Evolutionary conservation across 2,888 invertebrate genomes (phyloP), one percentile per base, ranked within the genome.

Genomic region (Tineola bisselliella): DNA sequence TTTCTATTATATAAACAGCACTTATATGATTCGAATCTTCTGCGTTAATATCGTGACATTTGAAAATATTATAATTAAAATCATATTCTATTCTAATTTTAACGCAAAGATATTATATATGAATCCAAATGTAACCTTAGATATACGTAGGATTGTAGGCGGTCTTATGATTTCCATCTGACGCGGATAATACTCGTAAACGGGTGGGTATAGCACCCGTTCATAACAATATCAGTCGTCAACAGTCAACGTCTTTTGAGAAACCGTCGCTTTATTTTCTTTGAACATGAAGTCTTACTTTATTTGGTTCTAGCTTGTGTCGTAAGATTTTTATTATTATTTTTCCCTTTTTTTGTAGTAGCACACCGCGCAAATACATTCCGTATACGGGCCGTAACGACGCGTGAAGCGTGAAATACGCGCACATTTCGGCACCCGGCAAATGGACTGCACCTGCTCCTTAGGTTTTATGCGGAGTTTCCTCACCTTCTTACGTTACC

Each of bases 401-500:
- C 75, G 77, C 79, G 75, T 74, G 76, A 77, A 76, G 78, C 79
- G 84, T 86, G 79, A 87, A 84, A 84, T 84, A 84, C 83, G 77
- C 75, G 71, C 73, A 78, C 84, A 80, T 84, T 84, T 79, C 72
- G 81, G 76, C 75, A 74, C 81, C 80, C 75, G 75, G 73, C 74
- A 82, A 84, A 86, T 84, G 84, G 83, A 81, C 84, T 84, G 84
- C 84, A 86, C 84, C 84, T 86, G 86, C 80, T 84, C 84, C 82
- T 83, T 81, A 83, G 76, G 83, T 84, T 86, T 86, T 86, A 86
- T 84, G 86, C 76, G 81, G 80, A 82, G 76, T 84, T 83, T 79
- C 79, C 81, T 81, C 84, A 84, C 84, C 84, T 84, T 79, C 83
- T 77, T 74, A 79, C 76, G 75, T 74, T 70, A 74, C 77, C 71